phyloP scores from a whole-genome alignment of 2,888 invertebrate species.

The Caenorhabditis doughertyi region DNA sequence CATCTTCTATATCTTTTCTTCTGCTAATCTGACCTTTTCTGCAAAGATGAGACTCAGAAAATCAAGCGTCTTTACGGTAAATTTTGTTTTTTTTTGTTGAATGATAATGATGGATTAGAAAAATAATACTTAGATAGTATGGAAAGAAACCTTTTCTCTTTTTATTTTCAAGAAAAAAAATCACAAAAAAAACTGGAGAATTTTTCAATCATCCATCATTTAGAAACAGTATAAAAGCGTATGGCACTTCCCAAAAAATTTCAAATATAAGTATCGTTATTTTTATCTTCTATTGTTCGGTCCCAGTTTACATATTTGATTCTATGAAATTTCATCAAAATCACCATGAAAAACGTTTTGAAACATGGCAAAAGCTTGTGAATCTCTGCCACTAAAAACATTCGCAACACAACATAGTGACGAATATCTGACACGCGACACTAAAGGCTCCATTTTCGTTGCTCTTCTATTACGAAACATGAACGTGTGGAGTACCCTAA shows the following conservation, averaged over 20 bases:
- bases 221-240: no score
- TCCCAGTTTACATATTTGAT: background rate
- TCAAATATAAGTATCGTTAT: no score
- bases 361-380: slow-evolving; percentile 28
- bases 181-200: background rate
- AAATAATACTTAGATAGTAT: background rate
- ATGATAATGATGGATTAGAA: background rate
- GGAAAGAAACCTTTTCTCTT: background rate
- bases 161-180: background rate
- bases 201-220: slow-evolving; percentile 1
- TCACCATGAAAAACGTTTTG: slow-evolving; percentile 21
- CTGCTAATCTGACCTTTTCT: slow-evolving; percentile 9
- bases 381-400: slow-evolving; percentile 32
- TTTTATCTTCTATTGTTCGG: background rate
- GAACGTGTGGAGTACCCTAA: slow-evolving; percentile 45
- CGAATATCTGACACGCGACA: slow-evolving; percentile 46
- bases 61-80: slow-evolving; percentile 27
- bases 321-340: slow-evolving; percentile 20
- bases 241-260: no score
- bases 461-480: slow-evolving; percentile 30
- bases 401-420: slow-evolving; percentile 51
- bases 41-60: slow-evolving; percentile 21
- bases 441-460: slow-evolving; percentile 26
- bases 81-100: background rate
- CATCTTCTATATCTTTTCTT: slow-evolving; percentile 12